Conservation (phyloP, 2,113 vertebrate genomes). For the Daboia siamensis region DNA sequence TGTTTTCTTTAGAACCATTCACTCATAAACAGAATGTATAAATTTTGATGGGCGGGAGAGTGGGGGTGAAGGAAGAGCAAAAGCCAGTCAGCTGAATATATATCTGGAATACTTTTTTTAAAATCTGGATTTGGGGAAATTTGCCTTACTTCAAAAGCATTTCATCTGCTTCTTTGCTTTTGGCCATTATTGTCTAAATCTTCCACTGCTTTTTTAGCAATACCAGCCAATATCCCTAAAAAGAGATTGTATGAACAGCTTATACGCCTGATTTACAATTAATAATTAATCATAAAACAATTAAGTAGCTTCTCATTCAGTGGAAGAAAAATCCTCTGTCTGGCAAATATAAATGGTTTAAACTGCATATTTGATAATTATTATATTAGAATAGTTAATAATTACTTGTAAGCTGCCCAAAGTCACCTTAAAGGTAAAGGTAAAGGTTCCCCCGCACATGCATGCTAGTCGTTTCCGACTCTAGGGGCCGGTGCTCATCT, state of each 20-base stretch:
- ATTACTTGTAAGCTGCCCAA: neutral
- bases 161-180: neutral
- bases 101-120: neutral
- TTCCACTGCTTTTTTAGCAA: too few species aligned
- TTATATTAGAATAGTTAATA: neutral
- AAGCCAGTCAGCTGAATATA: neutral
- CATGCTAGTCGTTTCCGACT: too few species aligned
- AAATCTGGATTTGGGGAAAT: neutral
- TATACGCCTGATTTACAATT: neutral
- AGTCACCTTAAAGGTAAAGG: neutral
- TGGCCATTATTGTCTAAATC: too few species aligned
- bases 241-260: neutral
- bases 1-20: neutral
- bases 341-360: neutral
- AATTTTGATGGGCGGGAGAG: neutral
- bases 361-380: neutral
- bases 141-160: neutral
- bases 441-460: too few species aligned
- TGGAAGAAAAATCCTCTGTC: neutral
- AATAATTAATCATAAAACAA: neutral
- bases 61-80: too few species aligned
- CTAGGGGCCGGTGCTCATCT: too few species aligned
- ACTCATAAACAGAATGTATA: neutral
- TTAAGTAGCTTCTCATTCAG: neutral
- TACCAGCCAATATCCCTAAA: neutral